Evolutionary conservation across 1,140 invertebrate species (phyloP).

Genomic region (Drosophila dunni): DNA sequence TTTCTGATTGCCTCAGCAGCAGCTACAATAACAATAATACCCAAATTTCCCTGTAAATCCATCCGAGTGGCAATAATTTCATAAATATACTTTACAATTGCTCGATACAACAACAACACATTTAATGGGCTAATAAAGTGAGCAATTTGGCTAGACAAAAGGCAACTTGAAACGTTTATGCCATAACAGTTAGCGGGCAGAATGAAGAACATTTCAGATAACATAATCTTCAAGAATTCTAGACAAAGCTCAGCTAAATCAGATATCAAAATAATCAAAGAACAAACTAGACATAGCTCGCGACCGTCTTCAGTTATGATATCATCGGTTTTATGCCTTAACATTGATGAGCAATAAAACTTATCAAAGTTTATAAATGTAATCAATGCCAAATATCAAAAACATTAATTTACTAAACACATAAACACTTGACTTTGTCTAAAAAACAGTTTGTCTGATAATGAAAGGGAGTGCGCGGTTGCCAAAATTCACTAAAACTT

Average conservation of each 20-base stretch:
- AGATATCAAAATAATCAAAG: neutral
- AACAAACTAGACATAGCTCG: neutral
- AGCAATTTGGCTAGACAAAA: constrained; percentile 5
- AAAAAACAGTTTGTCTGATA: neutral
- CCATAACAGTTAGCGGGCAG: neutral
- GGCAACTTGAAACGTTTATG: neutral
- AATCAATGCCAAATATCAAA: neutral
- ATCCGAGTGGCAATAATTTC: constrained; percentile 25
- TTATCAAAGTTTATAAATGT: neutral
- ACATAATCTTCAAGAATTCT: too few relatives aligned
- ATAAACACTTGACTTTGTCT: neutral
- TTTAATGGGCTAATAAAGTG: constrained; percentile 16
- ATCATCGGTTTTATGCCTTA: neutral
- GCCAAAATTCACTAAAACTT: neutral
- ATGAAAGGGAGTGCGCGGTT: neutral
- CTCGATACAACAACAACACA: neutral
- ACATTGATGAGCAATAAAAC: neutral
- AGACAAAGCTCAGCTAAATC: neutral
- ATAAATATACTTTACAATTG: constrained; percentile 12
- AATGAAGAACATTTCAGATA: neutral
- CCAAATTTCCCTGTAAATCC: constrained; percentile 21
- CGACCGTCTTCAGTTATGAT: neutral
- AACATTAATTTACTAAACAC: neutral
- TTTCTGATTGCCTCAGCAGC: constrained; percentile 31
- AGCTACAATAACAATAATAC: constrained; percentile 15